Evolutionary conservation across 2,888 invertebrate species (phyloP), one percentile per base, ranked within the genome.

Genomic region (Tipula vernalis): DNA sequence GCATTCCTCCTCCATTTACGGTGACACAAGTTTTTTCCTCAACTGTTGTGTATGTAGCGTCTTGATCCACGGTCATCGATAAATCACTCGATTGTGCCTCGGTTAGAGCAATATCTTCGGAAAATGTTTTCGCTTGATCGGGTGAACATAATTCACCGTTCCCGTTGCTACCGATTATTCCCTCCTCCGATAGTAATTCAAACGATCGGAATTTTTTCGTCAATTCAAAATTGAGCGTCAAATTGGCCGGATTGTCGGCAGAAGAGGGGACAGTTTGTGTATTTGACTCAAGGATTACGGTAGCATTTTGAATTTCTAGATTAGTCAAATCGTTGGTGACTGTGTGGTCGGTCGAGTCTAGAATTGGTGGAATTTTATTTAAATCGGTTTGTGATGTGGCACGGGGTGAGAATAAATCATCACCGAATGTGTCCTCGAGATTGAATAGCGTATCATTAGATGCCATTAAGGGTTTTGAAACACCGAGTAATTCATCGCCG

Each of bases 371-470:
- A 86, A 51, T 86, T 41, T 51, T 51, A 36, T 13, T 86, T 51
- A 86, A 86, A 51, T 88, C 88, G 28, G 57, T 87, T 87, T 88
- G 87, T 36, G 88, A 88, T 1, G 87, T 86, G 47, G 88, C 87
- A 28, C 89, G 87, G 13, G 89, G 89, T 71, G 88, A 88, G 28
- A 89, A 88, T 8, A 88, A 47, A 86, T 89, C 88, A 86, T 89
- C 89, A 85, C 88, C 89, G 13, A 89, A 85, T 18, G 89, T 88
- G 87, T 89, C 89, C 87, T 89, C 89, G 86, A 89, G 89, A 87
- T 89, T 89, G 85, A 89, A 89, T 6, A 89, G 86, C 1, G 89
- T 89, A 86, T 89, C 89, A 87, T 89, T 89, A 39, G 89, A 89
- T 39, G 89, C 89, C 89, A 89, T 89, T 83, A 89, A 57, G 2